phyloP scores from a whole-genome alignment of 2,797 vertebrate species.

The Amblyraja radiata region DNA sequence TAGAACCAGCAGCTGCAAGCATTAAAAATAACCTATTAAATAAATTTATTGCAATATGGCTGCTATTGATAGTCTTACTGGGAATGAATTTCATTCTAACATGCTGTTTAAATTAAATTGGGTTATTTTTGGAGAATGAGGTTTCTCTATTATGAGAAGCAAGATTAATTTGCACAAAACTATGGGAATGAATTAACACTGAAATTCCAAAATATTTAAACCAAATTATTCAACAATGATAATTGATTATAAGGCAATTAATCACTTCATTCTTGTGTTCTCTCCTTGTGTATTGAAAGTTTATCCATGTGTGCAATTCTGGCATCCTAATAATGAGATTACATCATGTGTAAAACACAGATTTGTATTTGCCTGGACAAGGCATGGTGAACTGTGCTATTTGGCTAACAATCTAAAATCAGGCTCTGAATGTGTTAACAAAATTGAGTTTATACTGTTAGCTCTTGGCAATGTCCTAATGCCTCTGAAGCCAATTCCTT shows the following conservation, averaged over 20 bases:
- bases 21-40: conserved; percentile 66
- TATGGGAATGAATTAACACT: conserved; percentile 26
- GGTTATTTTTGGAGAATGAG: conserved; percentile 34
- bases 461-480: background rate
- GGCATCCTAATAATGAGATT: conserved; percentile 15
- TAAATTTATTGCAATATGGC: conserved; percentile 55
- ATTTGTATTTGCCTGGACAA: background rate
- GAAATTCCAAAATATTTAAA: background rate
- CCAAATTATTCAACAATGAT: conserved; percentile 13
- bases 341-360: conserved; percentile 21
- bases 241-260: conserved; percentile 26
- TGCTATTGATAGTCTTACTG: conserved; percentile 57
- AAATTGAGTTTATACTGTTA: background rate
- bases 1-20: conserved; percentile 57
- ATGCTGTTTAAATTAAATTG: conserved; percentile 62
- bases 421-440: background rate
- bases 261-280: conserved; percentile 6
- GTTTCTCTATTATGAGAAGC: conserved; percentile 11
- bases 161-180: conserved; percentile 21
- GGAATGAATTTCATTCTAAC: conserved; percentile 60
- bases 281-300: conserved; percentile 22
- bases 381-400: background rate
- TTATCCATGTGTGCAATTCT: background rate
- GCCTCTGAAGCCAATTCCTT: conserved; percentile 7
- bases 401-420: background rate